phyloP scores from a whole-genome alignment of 1,140 invertebrate species.

The Oppia nitens region DNA sequence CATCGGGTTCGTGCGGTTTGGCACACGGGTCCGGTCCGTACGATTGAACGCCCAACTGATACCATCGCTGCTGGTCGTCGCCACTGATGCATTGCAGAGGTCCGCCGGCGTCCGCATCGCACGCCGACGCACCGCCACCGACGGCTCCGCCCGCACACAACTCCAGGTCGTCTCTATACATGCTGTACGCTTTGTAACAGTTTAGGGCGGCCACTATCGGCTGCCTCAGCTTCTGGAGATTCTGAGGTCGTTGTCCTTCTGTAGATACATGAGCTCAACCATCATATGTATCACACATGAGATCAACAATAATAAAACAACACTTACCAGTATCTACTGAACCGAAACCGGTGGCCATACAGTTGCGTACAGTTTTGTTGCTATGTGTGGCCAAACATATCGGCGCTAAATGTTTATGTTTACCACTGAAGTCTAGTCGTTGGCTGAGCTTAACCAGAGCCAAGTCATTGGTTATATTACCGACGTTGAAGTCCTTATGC shows the following conservation, averaged over 20 bases:
- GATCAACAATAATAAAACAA: too few species aligned
- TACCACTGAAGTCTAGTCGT: background rate
- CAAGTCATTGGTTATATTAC: background rate
- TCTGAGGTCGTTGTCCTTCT: too few species aligned
- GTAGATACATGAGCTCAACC: too few species aligned
- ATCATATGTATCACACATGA: too few species aligned
- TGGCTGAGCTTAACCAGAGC: background rate
- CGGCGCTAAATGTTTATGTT: background rate
- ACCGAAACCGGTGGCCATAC: background rate
- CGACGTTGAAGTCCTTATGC: background rate
- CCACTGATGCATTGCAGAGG: background rate
- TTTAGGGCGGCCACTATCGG: too few species aligned
- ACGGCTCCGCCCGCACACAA: background rate
- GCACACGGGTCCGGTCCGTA: background rate
- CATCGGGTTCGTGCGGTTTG: background rate
- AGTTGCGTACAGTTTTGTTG: background rate
- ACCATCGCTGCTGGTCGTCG: background rate
- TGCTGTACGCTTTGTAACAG: too few species aligned
- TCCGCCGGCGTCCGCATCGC: background rate
- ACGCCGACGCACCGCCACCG: background rate
- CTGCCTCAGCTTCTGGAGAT: too few species aligned
- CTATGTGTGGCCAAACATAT: background rate
- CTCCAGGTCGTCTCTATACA: too few species aligned
- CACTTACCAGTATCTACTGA: too few species aligned
- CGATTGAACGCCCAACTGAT: background rate